Evolutionary conservation across 2,888 invertebrate genomes (phyloP), one percentile per base, ranked within the genome.

Genomic region (Drosophila monieri): DNA sequence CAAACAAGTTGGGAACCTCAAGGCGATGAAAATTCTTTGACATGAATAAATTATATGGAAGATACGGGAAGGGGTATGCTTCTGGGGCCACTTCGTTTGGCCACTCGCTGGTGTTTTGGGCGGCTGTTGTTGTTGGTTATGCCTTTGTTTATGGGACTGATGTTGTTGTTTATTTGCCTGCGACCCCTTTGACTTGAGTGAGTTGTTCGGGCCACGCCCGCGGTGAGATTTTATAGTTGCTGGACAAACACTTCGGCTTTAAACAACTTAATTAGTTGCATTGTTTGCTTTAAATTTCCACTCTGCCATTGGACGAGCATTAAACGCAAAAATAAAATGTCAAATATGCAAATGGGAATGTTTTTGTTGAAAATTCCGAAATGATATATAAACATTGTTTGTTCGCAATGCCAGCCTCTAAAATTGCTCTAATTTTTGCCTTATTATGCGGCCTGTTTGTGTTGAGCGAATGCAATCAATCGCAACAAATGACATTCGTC

Each of bases 21-120:
- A 73, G 73, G 77, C 76, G 79, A 75, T 74, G 84, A 79, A 84
- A 86, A 84, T 79, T 84, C 61, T 73, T 76, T 73, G 76, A 79
- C 80, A 86, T 85, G 84, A 85, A 85, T 85, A 86, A 85, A 86
- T 86, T 86, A 86, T 86, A 73, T 69, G 54, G 49, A 52, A 57
- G 68, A 46, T 46, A 39, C 21, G 12, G 27, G 23, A 18, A 8
- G 14, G 39, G 39, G 15, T 25, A n/a, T 14, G 39, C 44, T 47
- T 39, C 35, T 8, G 14, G 25, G 46, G 49, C 44, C 62, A 44
- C 49, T 49, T 59, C 60, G 10, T 37, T 30, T 35, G 27, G 62
- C 39, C 47, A 46, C 43, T 49, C 25, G 49, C 2, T 18, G 35
- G 15, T 53, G 53, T 43, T 35, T 35, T 35, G 35, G 14, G 27